Evolutionary conservation across 2,888 invertebrate genomes (phyloP), one percentile per base, ranked within the genome.

Genomic region (Brachypalpus laphriformis): DNA sequence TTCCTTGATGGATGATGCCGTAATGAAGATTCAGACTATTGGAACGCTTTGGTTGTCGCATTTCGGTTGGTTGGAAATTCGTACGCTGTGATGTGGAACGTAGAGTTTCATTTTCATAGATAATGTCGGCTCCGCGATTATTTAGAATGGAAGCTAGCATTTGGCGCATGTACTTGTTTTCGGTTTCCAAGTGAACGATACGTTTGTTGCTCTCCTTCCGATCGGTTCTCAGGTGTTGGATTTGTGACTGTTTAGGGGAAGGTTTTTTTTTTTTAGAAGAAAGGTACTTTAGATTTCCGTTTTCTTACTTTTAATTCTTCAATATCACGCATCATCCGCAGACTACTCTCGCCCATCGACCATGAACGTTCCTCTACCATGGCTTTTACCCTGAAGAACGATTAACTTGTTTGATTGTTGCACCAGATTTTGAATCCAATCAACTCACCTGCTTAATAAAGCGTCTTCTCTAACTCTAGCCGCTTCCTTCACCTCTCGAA

Each of bases 401-500:
- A 11, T 14, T 18, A 61, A 5, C 5, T 5, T 25, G n/a, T n/a
- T n/a, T n/a, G n/a, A n/a, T n/a, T n/a, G n/a, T n/a, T n/a, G n/a
- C 25, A 25, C 5, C 2, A 25, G 3, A 25, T 18, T 5, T 28
- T 14, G 8, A 6, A 45, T 18, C 9, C 2, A 25, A 16, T 2
- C 16, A 37, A 37, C 59, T 83, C 85, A 90, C 91, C 92, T 89
- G 88, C 91, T 92, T 28, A 92, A 93, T 82, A 96, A 91, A n/a
- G 95, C 95, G 90, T 96, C 96, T 89, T 96, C 96, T 14, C 95
- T 92, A 81, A 95, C 93, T 74, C 95, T 93, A 18, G 95, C 94
- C 20, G 95, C 95, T 89, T 96, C 96, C 57, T 95, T 93, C 16
- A 96, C 95, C 92, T 96, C 96, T 34, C 95, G 93, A 87, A 96